Evolutionary conservation across 1,140 invertebrate genomes (phyloP).

Genomic region (Choristoneura fumiferana): DNA sequence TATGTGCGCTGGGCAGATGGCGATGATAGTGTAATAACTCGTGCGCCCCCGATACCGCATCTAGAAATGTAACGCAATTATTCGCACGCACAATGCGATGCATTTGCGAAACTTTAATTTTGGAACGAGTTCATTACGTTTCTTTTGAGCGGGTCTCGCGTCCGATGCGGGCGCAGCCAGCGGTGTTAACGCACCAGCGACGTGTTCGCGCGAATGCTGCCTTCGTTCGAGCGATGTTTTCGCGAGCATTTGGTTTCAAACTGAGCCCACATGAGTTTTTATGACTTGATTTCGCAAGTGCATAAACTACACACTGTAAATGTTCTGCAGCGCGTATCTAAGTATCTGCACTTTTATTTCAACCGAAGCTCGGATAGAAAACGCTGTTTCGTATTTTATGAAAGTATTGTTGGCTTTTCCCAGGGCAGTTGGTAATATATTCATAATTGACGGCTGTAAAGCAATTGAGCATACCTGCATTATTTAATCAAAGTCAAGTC

Average conservation of each 20-base stretch:
- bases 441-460: constrained; percentile 6
- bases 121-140: constrained; percentile 24
- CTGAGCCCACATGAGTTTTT: neutral
- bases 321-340: constrained; percentile 9
- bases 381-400: constrained; percentile 18
- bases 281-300: constrained; percentile 5
- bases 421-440: neutral
- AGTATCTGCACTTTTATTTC: constrained; percentile 8
- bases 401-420: constrained; percentile 17
- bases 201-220: no score
- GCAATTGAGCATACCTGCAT: neutral
- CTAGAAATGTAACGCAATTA: constrained; percentile 73
- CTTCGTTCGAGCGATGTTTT: no score
- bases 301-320: neutral
- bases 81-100: constrained; percentile 60
- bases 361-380: constrained; percentile 3
- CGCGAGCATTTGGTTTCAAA: no score
- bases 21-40: constrained; percentile 52
- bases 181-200: no score
- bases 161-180: neutral
- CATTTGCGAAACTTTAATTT: constrained; percentile 21
- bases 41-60: constrained; percentile 46
- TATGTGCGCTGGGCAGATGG: constrained; percentile 61
- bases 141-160: constrained; percentile 26
- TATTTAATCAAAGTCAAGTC: neutral